Percentiles rank a stretch among this genome's conserved stretches.
These are phyloP conservation scores for Tromatobia lineatoria DNA, from an alignment of 2,888 invertebrate species.

Conservation along the genomic window DNA sequence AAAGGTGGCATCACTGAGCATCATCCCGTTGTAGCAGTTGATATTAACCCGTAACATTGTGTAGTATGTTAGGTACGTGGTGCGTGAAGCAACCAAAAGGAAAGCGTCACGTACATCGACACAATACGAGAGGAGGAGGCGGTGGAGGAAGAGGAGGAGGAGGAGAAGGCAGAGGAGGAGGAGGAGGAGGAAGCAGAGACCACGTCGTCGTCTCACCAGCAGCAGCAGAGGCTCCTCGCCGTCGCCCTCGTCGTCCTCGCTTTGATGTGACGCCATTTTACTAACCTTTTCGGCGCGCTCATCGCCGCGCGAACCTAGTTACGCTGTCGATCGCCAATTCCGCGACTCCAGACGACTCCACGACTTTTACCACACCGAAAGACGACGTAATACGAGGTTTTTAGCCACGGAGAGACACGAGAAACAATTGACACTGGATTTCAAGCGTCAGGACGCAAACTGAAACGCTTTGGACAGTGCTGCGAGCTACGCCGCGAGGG, in stretches of 20 bases:
- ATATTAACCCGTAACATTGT: constrained; percentile 11
- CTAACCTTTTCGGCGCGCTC: constrained; percentile 83
- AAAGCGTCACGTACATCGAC: constrained; percentile 22
- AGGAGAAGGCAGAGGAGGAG: constrained; percentile 51
- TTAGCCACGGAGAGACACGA: neutral
- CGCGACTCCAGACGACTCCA: too few species aligned
- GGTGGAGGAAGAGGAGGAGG: constrained; percentile 62
- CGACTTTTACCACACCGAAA: too few species aligned
- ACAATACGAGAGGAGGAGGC: constrained; percentile 11
- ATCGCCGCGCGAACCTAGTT: constrained; percentile 63
- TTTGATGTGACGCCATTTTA: constrained; percentile 85
- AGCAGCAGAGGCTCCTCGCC: constrained; percentile 51
- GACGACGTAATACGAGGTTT: neutral
- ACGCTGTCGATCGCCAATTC: neutral
- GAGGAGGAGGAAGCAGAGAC: constrained; percentile 51
- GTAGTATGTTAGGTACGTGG: constrained; percentile 43
- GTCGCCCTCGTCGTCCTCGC: constrained; percentile 65
- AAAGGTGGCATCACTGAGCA: constrained; percentile 82
- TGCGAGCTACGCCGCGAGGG: constrained; percentile 38
- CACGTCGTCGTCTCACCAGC: constrained; percentile 67
- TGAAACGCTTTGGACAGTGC: neutral
- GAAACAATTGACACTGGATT: neutral
- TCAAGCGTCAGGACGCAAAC: neutral
- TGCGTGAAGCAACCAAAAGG: constrained; percentile 28
- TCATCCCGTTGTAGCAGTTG: constrained; percentile 11